Base-by-base conservation (phyloP, 2,797 vertebrate genomes). In the Megalops cyprinoides region DNA sequence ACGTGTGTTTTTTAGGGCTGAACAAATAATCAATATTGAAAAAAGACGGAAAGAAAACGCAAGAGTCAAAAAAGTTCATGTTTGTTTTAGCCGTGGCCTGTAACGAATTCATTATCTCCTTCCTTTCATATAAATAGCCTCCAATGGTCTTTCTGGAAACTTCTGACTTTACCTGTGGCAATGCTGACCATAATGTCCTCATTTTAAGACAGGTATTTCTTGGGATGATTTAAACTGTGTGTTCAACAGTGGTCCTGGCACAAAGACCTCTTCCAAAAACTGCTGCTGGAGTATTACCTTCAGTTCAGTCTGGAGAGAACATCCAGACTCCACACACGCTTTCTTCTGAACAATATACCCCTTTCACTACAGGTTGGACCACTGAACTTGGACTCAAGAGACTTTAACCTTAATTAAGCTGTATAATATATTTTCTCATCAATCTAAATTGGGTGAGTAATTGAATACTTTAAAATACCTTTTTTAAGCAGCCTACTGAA, bases 181-280 rank as follows among this genome's bases (percentile, higher is more conserved):
- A 65, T 81, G 48, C 79, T 67, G 46, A 20, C 78, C 46, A 42
- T 83, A 76, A 82, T 3, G 60, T 79, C 39, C 75, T 84, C 51
- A 62, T 60, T 82, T 71, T 81, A 81, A 78, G 60, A 23, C 65
- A 83, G 82, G 79, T 82, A 60, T 28, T 77, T 78, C 78, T 79
- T 77, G n/a, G n/a, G 78, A 28, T 71, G 60, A 74, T 20, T 74
- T 51, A 51, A 49, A 42, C 58, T 51, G 18, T 75, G 78, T 76
- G 73, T 69, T 81, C 71, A 80, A 34, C 5, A 58, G 53, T 42
- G 31, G 53, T 12, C 34, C 75, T 58, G 53, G 75, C 75, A 55
- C 78, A 79, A 23, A 58, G 1, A 39, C 6, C 34, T 82, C 86
- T 86, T 91, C 86, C 85, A 90, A 85, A 86, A 86, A 88, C 81